Base-by-base conservation (phyloP, 1,140 invertebrate genomes). In the Tetramorium simillimum region DNA sequence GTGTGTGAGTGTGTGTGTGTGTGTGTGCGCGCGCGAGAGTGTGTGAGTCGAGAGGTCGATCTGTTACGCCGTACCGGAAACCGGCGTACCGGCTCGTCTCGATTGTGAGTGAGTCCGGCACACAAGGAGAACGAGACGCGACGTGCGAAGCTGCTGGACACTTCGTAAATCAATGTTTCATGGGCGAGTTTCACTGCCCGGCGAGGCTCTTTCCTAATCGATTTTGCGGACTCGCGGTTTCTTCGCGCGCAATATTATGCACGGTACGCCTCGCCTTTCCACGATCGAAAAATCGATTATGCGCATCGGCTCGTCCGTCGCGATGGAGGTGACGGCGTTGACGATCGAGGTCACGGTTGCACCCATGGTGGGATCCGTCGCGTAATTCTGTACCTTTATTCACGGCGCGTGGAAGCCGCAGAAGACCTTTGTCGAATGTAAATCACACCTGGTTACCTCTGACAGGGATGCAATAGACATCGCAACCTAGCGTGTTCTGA, bases 321-420 rank as follows among this genome's bases (percentile, higher is more conserved):
- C 21, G 21, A 3, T 33, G 69, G 56, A 75, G 80, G 58, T 73
- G 18, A 70, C 46, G 21, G n/a, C n/a, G n/a, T n/a, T n/a, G n/a
- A 21, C 28, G 49, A 87, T 85, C 77, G 86, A 76, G 72, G 86
- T 87, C 81, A 85, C 81, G 86, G 86, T 87, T 87, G 72, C 40
- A 67, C 14, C 33, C 24, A 21, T 60, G 16, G 53, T n/a, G 21
- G 28, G 6, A 33, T 40, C 21, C 28, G 24, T 73, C 56, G 56
- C 18, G 43, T 62, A 75, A 60, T 53, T 33, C 14, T 40, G 24
- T 37, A 63, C 37, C 33, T 63, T 78, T 77, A 62, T 49, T 77
- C 46, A 40, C 73, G 72, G n/a, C 82, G 51, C 80, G 72, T 65
- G 58, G 58, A 77, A 77, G 46, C 33, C 81, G 43, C 9, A 14